These are phyloP conservation scores for Atherinosoma microstoma DNA, from an alignment of 2,797 vertebrate species.

Conservation along the genomic window DNA sequence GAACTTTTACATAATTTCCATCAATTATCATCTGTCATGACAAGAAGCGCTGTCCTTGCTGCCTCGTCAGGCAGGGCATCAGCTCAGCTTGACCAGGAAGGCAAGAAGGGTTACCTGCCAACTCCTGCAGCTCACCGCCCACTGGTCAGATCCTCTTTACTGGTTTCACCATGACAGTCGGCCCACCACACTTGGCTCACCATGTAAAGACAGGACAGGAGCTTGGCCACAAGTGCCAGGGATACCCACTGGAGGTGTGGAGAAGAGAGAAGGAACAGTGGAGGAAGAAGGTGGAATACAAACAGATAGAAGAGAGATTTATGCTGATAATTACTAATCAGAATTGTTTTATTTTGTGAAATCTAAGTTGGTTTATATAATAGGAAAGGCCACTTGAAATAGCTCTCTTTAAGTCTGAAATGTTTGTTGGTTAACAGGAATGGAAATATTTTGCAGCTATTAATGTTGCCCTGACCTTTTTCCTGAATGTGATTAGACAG, in stretches of 20 bases:
- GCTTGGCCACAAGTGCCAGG: conserved; percentile 46
- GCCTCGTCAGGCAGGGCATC: conserved; percentile 41
- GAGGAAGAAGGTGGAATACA: conserved; percentile 32
- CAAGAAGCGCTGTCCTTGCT: conserved; percentile 11
- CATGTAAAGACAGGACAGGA: conserved; percentile 50
- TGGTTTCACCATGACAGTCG: conserved; percentile 58
- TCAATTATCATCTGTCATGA: conserved; percentile 21
- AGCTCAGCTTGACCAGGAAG: conserved; percentile 57
- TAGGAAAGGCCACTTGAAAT: background rate
- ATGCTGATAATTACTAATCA: background rate
- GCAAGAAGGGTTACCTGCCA: conserved; percentile 52
- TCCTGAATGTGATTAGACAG: conserved; percentile 23
- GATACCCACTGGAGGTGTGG: conserved; percentile 51
- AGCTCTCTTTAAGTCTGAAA: background rate
- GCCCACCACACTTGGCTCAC: conserved; percentile 51
- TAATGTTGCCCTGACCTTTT: conserved; percentile 10
- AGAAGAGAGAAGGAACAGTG: conserved; percentile 25
- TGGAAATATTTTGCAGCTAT: conserved; percentile 17
- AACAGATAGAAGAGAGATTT: conserved; percentile 45
- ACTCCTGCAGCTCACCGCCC: conserved; percentile 51
- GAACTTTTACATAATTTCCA: conserved; percentile 15
- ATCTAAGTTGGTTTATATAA: conserved; percentile 7
- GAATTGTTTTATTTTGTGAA: background rate
- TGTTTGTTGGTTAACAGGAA: conserved; percentile 14
- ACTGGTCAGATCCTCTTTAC: conserved; percentile 67